Evolutionary conservation across 2,797 vertebrate genomes (phyloP).

Genomic region (Typhlichthys subterraneus): DNA sequence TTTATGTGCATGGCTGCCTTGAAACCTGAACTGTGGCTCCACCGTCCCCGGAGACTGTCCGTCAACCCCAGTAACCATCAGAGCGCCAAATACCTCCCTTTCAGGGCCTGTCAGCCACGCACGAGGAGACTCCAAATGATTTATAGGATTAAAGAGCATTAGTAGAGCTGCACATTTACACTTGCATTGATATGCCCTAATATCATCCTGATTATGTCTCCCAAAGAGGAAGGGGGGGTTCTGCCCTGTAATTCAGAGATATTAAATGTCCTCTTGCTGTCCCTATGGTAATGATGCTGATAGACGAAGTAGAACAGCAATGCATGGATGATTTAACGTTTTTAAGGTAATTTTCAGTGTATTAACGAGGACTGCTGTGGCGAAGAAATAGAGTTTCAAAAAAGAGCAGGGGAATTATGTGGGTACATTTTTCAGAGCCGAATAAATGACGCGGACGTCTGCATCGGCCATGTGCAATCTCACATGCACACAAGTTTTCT

Average conservation of each 20-base stretch:
- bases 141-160: slow-evolving; percentile 61
- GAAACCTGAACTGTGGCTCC: slow-evolving; percentile 70
- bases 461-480: neutral
- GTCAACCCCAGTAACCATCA: slow-evolving; percentile 73
- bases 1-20: slow-evolving; percentile 76
- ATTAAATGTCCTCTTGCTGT: slow-evolving; percentile 23
- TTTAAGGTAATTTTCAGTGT: slow-evolving; percentile 29
- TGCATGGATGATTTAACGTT: slow-evolving; percentile 16
- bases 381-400: slow-evolving; percentile 19
- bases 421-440: neutral
- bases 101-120: slow-evolving; percentile 52
- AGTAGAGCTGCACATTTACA: slow-evolving; percentile 53
- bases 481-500: slow-evolving; percentile 1
- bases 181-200: slow-evolving; percentile 55
- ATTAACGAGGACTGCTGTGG: slow-evolving; percentile 21
- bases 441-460: neutral
- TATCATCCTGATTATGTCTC: slow-evolving; percentile 49
- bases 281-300: slow-evolving; percentile 8
- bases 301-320: slow-evolving; percentile 3
- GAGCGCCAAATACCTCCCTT: slow-evolving; percentile 66
- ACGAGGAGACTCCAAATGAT: slow-evolving; percentile 50
- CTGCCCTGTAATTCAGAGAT: slow-evolving; percentile 32
- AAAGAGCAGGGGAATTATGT: slow-evolving; percentile 4
- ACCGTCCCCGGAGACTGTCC: slow-evolving; percentile 69
- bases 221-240: slow-evolving; percentile 19